phyloP scores from a whole-genome alignment of 2,113 vertebrate species.

The Sceloporus tristichus region DNA sequence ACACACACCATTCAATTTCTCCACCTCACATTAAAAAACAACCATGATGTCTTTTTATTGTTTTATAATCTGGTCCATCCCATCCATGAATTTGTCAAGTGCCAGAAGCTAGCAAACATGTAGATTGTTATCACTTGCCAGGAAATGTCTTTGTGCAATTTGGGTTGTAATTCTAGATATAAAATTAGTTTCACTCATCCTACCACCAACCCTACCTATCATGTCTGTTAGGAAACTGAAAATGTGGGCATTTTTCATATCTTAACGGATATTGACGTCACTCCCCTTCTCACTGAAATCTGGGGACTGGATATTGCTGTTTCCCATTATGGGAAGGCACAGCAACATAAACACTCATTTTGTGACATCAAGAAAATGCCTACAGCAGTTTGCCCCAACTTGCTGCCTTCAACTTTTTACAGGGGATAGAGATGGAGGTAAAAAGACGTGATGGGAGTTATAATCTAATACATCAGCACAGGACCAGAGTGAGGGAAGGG shows the following conservation, averaged over 20 bases:
- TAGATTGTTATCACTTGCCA: neutral
- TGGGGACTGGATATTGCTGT: too few species aligned
- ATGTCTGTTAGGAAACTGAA: too few species aligned
- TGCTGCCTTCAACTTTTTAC: neutral
- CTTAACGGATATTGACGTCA: neutral
- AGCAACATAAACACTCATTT: neutral
- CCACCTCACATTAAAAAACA: too few species aligned
- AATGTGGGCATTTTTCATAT: neutral
- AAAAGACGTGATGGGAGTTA: neutral
- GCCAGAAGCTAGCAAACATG: too few species aligned
- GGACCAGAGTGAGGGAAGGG: neutral
- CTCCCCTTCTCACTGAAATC: neutral
- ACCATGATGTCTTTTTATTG: too few species aligned
- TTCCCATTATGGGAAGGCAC: too few species aligned
- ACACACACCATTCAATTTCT: too few species aligned
- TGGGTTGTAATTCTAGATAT: neutral
- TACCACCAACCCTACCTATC: too few species aligned
- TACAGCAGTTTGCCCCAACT: neutral
- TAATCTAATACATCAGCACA: neutral
- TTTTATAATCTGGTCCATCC: neutral
- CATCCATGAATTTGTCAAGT: neutral
- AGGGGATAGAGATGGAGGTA: too few species aligned
- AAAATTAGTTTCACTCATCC: too few species aligned
- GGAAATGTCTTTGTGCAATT: neutral
- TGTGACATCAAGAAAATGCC: neutral